These are phyloP conservation scores for Chascanopsetta lugubris DNA, from an alignment of 2,113 vertebrate genomes.

Conservation along the genomic window DNA sequence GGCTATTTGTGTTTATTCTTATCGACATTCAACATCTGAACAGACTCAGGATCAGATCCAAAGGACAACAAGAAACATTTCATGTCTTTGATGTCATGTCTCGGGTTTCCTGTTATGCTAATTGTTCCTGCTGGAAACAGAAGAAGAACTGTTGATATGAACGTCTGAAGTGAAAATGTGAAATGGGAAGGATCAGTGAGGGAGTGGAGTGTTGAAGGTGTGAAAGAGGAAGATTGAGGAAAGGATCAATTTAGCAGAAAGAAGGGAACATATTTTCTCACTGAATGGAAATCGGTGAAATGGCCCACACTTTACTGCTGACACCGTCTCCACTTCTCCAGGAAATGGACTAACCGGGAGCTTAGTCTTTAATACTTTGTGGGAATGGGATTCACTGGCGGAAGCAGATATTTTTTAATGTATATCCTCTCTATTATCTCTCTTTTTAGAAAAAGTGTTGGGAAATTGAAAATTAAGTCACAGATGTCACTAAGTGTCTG, in stretches of 20 bases:
- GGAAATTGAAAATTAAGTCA: conserved; percentile 27
- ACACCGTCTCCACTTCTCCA: conserved; percentile 42
- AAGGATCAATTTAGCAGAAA: conserved; percentile 39
- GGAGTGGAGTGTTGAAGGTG: conserved; percentile 27
- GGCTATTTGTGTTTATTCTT: conserved; percentile 49
- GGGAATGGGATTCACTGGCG: conserved; percentile 7
- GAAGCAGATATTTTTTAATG: conserved; percentile 1
- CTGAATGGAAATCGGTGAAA: conserved; percentile 49
- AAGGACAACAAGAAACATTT: conserved; percentile 16
- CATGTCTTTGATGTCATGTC: conserved; percentile 52
- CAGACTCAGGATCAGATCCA: conserved; percentile 5
- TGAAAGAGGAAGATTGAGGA: conserved; percentile 46
- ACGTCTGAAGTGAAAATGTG: conserved; percentile 15
- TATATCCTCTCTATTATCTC: conserved; percentile 2
- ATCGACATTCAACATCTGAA: conserved; percentile 36
- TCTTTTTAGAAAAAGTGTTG: conserved; percentile 5
- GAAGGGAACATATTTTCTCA: conserved; percentile 28
- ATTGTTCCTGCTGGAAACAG: conserved; percentile 32
- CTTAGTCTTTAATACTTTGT: conserved; percentile 23
- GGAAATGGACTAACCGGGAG: conserved; percentile 15
- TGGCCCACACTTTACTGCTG: conserved; percentile 18
- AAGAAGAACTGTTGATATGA: conserved; percentile 32
- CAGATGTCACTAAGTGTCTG: conserved; percentile 7
- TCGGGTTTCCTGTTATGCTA: conserved; percentile 57
- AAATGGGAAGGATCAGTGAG: conserved; percentile 26